Conservation (phyloP, 2,888 invertebrate species). For the Caenorhabditis plicata region DNA sequence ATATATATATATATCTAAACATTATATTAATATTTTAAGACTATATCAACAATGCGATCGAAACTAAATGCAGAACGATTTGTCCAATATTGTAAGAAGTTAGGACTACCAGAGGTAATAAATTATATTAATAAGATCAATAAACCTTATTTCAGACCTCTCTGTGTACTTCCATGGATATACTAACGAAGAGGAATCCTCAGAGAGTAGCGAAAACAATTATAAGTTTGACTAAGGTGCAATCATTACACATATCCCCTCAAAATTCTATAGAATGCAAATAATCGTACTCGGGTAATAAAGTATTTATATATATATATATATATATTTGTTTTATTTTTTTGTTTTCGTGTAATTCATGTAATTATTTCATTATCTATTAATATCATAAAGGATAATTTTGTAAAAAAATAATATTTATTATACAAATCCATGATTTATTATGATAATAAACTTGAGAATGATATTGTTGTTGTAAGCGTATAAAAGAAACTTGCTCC, state of each 20-base stretch:
- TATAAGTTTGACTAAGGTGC: conserved; percentile 24
- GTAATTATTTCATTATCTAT: no score
- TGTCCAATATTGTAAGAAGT: conserved; percentile 27
- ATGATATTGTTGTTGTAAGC: no score
- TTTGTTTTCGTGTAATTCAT: no score
- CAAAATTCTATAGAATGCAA: conserved; percentile 20
- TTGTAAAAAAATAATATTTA: no score
- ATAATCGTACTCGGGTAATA: conserved; percentile 17
- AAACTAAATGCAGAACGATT: conserved; percentile 30
- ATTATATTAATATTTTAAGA: conserved; percentile 6
- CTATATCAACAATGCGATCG: conserved; percentile 12
- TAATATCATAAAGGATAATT: no score
- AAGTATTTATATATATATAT: conserved; percentile 24
- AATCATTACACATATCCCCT: conserved; percentile 15
- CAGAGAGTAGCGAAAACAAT: conserved; percentile 29
- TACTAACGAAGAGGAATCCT: conserved; percentile 35
- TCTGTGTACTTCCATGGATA: conserved; percentile 36
- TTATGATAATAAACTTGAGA: no score
- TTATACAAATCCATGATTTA: no score
- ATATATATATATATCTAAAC: no score
- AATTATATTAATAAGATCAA: no score
- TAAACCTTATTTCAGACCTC: conserved; percentile 25
- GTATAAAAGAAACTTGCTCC: no score
- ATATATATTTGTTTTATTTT: no score
- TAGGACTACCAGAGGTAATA: conserved; percentile 31